phyloP scores from a whole-genome alignment of 2,797 vertebrate species.

The Melanotaenia parkinsoni region DNA sequence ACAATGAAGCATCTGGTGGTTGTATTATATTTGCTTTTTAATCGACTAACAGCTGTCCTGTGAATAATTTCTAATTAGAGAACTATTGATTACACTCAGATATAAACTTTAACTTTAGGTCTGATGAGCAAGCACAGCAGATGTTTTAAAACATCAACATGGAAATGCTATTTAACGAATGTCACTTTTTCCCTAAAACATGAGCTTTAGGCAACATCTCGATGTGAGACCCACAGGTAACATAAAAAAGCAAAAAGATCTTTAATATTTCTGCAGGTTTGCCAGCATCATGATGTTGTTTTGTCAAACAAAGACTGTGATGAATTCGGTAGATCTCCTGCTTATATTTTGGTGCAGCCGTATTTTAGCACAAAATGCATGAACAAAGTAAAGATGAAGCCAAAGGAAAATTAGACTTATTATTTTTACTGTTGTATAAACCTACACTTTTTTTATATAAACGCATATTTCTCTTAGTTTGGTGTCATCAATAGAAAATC shows the following conservation, averaged over 20 bases:
- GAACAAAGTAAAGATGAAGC: background rate
- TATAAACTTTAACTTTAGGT: conserved; percentile 60
- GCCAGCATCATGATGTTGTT: background rate
- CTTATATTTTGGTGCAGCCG: background rate
- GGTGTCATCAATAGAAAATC: background rate
- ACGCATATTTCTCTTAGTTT: background rate
- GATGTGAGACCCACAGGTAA: background rate
- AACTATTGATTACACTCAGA: conserved; percentile 76
- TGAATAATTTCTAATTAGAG: conserved; percentile 74
- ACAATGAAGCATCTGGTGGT: conserved; percentile 70
- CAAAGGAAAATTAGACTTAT: background rate
- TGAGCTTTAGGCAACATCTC: conserved; percentile 21
- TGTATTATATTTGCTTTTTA: conserved; percentile 72
- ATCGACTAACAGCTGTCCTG: conserved; percentile 75
- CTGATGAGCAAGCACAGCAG: conserved; percentile 67
- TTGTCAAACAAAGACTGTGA: background rate
- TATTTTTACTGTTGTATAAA: conserved; percentile 7
- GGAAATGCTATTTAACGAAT: conserved; percentile 62
- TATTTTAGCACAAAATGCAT: background rate
- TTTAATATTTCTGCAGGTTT: background rate
- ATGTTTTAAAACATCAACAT: conserved; percentile 68
- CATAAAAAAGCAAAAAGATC: background rate
- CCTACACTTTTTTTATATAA: background rate
- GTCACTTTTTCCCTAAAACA: conserved; percentile 53
- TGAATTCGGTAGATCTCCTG: background rate